Conservation (phyloP, 1,140 invertebrate species). For the Drepana arcuata region DNA sequence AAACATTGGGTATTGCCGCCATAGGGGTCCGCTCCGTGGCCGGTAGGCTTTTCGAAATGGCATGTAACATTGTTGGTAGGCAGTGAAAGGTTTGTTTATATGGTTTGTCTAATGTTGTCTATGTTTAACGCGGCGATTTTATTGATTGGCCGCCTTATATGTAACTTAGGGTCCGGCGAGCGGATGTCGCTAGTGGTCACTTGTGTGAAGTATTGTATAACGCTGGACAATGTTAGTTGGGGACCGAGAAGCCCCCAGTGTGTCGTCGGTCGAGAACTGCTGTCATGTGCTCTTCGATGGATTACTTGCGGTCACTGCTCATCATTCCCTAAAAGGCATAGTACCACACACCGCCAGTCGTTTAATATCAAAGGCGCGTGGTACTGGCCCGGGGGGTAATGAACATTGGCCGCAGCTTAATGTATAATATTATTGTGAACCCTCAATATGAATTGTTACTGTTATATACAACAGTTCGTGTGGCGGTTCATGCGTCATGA, state of each 20-base stretch:
- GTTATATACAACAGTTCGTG: conserved; percentile 64
- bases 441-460: conserved; percentile 50
- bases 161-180: too few relatives aligned
- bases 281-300: conserved; percentile 31
- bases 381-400: too few relatives aligned
- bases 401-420: too few relatives aligned
- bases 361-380: too few relatives aligned
- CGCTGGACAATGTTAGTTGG: conserved; percentile 42
- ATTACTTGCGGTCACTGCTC: conserved; percentile 20
- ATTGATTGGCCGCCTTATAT: conserved; percentile 60
- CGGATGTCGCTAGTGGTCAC: too few relatives aligned
- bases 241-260: conserved; percentile 26
- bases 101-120: conserved; percentile 49
- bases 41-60: too few relatives aligned
- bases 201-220: conserved; percentile 54
- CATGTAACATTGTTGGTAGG: conserved; percentile 29
- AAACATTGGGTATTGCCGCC: conserved; percentile 5
- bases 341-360: too few relatives aligned
- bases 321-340: conserved; percentile 8
- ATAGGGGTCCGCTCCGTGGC: too few relatives aligned
- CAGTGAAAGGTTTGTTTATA: conserved; percentile 47
- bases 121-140: conserved; percentile 63
- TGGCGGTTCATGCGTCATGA: conserved; percentile 66
- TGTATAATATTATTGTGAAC: conserved; percentile 63
- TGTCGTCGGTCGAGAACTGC: conserved; percentile 26